Base-by-base conservation (phyloP, 2,888 invertebrate species). In the Galeopsomyia nigrocyanea region DNA sequence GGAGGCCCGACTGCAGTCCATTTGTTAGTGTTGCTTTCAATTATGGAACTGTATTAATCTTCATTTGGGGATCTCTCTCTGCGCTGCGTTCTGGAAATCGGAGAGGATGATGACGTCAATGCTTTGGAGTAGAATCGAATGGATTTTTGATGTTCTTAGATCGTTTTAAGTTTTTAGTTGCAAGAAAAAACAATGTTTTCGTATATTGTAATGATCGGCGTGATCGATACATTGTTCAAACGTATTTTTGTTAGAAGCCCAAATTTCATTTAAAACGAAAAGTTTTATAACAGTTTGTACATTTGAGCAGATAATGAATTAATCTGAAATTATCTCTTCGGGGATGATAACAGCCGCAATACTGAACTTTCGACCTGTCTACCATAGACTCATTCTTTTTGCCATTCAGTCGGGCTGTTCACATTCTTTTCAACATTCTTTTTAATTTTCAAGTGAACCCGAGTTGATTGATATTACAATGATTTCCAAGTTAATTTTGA, bases 341-440 rank as follows among this genome's bases (percentile, higher is more conserved):
- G 71, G 76, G 81, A 74, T 78, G 75, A 78, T 78, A 77, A 9
- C 63, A 79, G 77, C 78, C 71, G 73, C 76, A 78, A 80, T 82
- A 80, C 78, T 81, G 84, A 82, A 82, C 81, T 83, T 79, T 77
- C 79, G 81, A 80, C 79, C 80, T 76, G 75, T 60, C 74, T 74
- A 74, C 69, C 61, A 51, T 58, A 68, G 75, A 79, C 77, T 77
- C 79, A 78, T 80, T 77, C 78, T 67, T 56, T 76, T 77, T 79
- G 79, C 74, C 78, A 78, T 77, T 80, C 73, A 77, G 75, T 67
- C 74, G 70, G 69, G 61, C 76, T 73, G 74, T 73, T 76, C 77
- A 78, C 68, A 65, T 57, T n/a, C n/a, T n/a, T n/a, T n/a, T n/a
- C n/a, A n/a, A n/a, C n/a, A n/a, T n/a, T 51, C 46, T 58, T 66